A percentile compares a stretch with the other conserved stretches of the same genome.
Conservation (phyloP, 2,797 vertebrate species). For the Pseudomugil tenellus region DNA sequence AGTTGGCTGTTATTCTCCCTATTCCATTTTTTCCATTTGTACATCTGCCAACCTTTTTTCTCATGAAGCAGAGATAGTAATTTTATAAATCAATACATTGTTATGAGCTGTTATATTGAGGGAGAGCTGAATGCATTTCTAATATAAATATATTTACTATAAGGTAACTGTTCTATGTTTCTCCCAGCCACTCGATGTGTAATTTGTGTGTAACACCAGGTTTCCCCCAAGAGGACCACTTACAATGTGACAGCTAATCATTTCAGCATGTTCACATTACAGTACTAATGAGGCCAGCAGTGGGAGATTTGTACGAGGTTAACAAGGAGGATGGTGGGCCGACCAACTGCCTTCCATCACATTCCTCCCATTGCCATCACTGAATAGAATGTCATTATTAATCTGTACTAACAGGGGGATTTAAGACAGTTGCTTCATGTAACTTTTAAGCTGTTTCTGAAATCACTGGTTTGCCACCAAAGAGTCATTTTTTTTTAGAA, state of each 20-base stretch:
- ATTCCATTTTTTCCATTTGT: not conserved
- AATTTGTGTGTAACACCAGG: conserved; percentile 18
- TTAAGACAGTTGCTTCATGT: not conserved
- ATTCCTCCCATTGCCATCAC: conserved; percentile 25
- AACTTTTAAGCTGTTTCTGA: not conserved
- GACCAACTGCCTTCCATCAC: conserved; percentile 21
- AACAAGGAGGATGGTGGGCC: conserved; percentile 38
- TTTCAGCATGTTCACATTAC: conserved; percentile 50
- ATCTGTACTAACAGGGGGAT: conserved; percentile 9
- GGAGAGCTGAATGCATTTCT: not conserved
- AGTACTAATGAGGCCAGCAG: conserved; percentile 47
- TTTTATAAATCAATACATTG: not conserved
- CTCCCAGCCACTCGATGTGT: conserved; percentile 24
- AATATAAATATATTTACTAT: not conserved
- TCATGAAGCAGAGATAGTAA: not conserved
- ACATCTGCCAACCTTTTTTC: not conserved
- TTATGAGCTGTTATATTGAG: not conserved
- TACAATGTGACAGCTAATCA: conserved; percentile 59
- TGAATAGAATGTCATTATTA: conserved; percentile 20
- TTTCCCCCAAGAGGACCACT: conserved; percentile 29
- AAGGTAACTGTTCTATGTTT: not conserved
- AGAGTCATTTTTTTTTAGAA: not conserved
- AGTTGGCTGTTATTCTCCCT: not conserved
- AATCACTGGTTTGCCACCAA: not conserved
- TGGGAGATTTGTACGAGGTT: conserved; percentile 34